Evolutionary conservation across 2,797 vertebrate genomes (phyloP).

Genomic region (Pseudochaenichthys georgianus): DNA sequence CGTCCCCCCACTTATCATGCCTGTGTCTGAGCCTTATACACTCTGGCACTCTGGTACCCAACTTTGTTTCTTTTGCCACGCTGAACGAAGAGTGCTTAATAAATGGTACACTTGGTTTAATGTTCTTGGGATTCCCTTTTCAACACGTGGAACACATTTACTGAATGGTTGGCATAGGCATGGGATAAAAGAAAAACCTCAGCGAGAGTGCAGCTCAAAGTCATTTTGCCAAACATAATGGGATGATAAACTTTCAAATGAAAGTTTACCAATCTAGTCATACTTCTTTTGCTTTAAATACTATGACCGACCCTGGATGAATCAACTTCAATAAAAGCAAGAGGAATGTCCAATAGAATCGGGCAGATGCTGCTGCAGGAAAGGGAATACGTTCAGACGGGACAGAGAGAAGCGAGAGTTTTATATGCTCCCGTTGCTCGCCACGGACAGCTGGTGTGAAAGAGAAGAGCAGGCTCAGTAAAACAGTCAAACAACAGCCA

Average conservation of each 20-base stretch:
- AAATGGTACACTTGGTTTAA: conserved; percentile 71
- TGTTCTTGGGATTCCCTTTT: conserved; percentile 75
- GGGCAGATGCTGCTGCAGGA: conserved; percentile 51
- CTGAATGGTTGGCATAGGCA: conserved; percentile 53
- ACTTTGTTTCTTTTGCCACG: conserved; percentile 41
- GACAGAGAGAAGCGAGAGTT: conserved; percentile 44
- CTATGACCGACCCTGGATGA: conserved; percentile 52
- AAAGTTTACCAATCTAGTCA: conserved; percentile 64
- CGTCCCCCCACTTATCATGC: conserved; percentile 41
- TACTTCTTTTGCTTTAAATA: conserved; percentile 48
- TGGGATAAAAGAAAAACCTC: conserved; percentile 56
- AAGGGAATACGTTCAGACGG: conserved; percentile 52
- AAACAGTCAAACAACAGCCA: conserved; percentile 65
- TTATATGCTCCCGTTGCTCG: conserved; percentile 55
- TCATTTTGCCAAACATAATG: conserved; percentile 64
- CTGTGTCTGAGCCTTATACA: conserved; percentile 70
- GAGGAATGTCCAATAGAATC: conserved; percentile 67
- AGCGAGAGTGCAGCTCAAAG: conserved; percentile 44
- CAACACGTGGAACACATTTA: conserved; percentile 75
- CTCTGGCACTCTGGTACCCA: conserved; percentile 55
- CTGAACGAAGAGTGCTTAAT: conserved; percentile 56
- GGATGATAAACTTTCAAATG: conserved; percentile 65
- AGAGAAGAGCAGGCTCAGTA: conserved; percentile 60
- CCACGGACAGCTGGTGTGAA: conserved; percentile 64
- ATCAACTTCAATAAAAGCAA: conserved; percentile 69